Conservation (phyloP, 2,113 vertebrate species). For the Mastomys natalensis region DNA sequence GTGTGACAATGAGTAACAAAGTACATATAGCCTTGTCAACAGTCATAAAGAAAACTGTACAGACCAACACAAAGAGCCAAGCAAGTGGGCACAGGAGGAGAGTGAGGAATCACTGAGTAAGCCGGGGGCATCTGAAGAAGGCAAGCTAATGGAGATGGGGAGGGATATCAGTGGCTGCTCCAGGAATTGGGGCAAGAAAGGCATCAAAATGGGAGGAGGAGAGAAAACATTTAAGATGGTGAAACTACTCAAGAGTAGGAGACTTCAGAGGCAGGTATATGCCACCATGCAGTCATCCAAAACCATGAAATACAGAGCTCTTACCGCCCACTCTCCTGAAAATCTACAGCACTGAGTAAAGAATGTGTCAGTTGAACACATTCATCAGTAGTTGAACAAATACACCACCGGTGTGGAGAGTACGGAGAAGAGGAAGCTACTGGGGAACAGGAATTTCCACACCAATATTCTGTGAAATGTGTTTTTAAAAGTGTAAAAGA, state of each 20-base stretch:
- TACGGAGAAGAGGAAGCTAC: background rate
- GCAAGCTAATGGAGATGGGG: background rate
- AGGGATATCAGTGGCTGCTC: background rate
- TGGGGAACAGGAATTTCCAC: background rate
- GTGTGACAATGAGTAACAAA: background rate
- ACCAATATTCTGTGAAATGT: background rate
- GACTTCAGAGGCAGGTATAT: background rate
- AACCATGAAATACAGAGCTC: background rate
- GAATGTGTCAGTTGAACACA: background rate
- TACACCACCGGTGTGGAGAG: background rate
- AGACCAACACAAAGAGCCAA: background rate
- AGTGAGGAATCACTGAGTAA: background rate
- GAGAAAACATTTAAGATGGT: background rate
- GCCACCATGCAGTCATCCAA: background rate
- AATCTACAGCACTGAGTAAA: background rate
- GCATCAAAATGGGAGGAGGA: background rate
- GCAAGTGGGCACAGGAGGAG: background rate
- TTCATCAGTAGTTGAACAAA: background rate
- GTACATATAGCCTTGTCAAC: background rate
- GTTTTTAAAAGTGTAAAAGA: background rate
- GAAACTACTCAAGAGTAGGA: background rate
- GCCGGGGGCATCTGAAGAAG: background rate
- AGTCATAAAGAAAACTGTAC: background rate
- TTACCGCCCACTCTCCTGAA: background rate
- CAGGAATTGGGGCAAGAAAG: background rate